Evolutionary conservation across 2,797 vertebrate genomes (phyloP), one percentile per base, ranked within the genome.

Genomic region (Pterois miles): DNA sequence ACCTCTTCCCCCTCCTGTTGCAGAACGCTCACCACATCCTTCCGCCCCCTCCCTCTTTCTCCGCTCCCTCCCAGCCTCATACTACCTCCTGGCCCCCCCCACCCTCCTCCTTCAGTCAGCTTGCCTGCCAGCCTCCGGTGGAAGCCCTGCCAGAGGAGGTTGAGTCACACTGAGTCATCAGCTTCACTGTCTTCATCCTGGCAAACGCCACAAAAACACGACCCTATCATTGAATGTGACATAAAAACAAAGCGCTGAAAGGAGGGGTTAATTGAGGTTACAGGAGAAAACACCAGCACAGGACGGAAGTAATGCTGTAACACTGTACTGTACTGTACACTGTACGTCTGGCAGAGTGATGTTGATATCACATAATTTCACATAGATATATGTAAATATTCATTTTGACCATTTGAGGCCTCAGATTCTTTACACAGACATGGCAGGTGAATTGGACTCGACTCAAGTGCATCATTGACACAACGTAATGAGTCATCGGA

Each of bases 81-180:
- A 86, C 80, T 72, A 83, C 89, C 86, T 88, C 88, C 77, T 85
- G 81, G n/a, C n/a, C 53, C 14, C 69, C 80, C 64, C 63, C 53
- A 6, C 27, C 53, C 66, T 6, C 54, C 65, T 5, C 38, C 65
- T 31, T 9, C 38, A 63, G 74, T 46, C 57, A 4, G 59, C 81
- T 78, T 18, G 80, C 59, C 43, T 92, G 88, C 90, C 87, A 92
- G 91, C 89, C 92, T 94, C 92, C 91, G 91, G 93, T 92, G 86
- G 82, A 88, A 82, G 81, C 82, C 72, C 81, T 87, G 90, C 89
- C 87, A 91, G 89, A 90, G 89, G 92, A 91, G 90, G 86, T 89
- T 93, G 92, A 94, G 88, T 95, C 92, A 93, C 58, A 68, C 78
- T 90, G 91, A 93, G 85, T 93, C 93, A 93, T 92, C 89, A 57